Evolutionary conservation across 2,797 vertebrate species (phyloP).

Genomic region (Paramormyrops hopkinsi): DNA sequence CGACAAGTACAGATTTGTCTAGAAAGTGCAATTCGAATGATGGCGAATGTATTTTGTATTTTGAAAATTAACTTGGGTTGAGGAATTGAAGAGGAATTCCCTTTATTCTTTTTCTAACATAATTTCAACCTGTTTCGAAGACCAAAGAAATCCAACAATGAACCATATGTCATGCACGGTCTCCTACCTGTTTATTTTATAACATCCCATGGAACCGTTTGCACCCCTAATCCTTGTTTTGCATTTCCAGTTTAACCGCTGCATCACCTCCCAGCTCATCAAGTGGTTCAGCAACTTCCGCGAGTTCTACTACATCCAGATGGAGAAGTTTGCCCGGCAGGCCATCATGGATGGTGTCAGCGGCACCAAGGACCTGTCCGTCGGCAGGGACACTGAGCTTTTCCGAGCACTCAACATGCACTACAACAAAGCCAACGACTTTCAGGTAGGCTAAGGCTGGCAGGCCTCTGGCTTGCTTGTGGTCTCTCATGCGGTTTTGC

Average conservation of each 20-base stretch:
- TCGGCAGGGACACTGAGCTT: conserved; percentile 82
- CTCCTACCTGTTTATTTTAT: background rate
- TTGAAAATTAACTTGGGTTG: background rate
- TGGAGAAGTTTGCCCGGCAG: conserved; percentile 93
- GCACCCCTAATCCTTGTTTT: background rate
- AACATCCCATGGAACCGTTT: background rate
- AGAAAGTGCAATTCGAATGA: background rate
- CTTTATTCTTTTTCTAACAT: background rate
- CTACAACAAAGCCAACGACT: conserved; percentile 94
- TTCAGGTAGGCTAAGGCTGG: conserved; percentile 67
- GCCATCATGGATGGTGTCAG: conserved; percentile 74
- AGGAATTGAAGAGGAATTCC: background rate
- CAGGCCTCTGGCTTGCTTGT: background rate
- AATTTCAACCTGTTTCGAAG: background rate
- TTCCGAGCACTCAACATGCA: conserved; percentile 86
- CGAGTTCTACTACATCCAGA: conserved; percentile 98
- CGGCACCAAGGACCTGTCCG: conserved; percentile 66
- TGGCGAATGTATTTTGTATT: background rate
- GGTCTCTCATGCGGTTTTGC: background rate
- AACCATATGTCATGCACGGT: background rate
- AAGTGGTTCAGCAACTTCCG: conserved; percentile 99
- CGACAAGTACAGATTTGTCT: background rate
- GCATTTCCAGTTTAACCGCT: conserved; percentile 80
- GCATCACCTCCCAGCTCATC: conserved; percentile 93
- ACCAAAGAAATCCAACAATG: background rate